These are phyloP conservation scores for Cygnus atratus DNA, from an alignment of 2,113 vertebrate species.

Conservation along the genomic window DNA sequence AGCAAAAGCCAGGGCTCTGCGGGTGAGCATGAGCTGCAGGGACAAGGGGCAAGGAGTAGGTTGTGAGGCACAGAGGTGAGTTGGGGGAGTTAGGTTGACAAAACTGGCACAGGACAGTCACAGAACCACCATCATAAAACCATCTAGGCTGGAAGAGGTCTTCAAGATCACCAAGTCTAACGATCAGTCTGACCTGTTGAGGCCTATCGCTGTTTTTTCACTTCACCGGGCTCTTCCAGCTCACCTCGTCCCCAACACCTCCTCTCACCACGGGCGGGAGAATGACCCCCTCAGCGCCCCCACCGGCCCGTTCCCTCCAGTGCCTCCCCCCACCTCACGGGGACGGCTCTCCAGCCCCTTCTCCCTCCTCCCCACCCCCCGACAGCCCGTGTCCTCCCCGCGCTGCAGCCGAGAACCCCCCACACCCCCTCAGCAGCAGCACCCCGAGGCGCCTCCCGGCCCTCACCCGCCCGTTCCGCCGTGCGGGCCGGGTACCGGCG, in stretches of 20 bases:
- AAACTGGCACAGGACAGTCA: too few relatives aligned
- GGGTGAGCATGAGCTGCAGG: fast-evolving
- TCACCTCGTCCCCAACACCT: not conserved
- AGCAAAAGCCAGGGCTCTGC: fast-evolving
- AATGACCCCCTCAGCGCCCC: fast-evolving
- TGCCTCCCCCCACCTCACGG: not conserved
- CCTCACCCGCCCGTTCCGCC: not conserved
- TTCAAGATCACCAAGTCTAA: too few relatives aligned
- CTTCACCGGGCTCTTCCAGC: not conserved
- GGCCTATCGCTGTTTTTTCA: not conserved
- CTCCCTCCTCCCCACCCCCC: fast-evolving
- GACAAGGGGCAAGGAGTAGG: not conserved
- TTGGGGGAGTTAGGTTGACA: too few relatives aligned
- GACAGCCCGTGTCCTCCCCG: fast-evolving
- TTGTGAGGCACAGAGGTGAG: not conserved
- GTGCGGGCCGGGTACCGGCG: not conserved
- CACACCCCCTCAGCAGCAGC: not conserved
- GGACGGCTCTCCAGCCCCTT: not conserved
- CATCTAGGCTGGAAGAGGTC: too few relatives aligned
- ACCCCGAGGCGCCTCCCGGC: not conserved
- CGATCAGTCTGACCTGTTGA: too few relatives aligned
- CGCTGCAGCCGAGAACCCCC: fast-evolving
- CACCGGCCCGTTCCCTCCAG: not conserved
- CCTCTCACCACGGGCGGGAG: not conserved
- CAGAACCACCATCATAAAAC: too few relatives aligned